A percentile compares a stretch with the other conserved stretches of the same genome.
These are phyloP conservation scores for Penaeus monodon DNA, from an alignment of 2,888 invertebrate species.

Conservation along the genomic window DNA sequence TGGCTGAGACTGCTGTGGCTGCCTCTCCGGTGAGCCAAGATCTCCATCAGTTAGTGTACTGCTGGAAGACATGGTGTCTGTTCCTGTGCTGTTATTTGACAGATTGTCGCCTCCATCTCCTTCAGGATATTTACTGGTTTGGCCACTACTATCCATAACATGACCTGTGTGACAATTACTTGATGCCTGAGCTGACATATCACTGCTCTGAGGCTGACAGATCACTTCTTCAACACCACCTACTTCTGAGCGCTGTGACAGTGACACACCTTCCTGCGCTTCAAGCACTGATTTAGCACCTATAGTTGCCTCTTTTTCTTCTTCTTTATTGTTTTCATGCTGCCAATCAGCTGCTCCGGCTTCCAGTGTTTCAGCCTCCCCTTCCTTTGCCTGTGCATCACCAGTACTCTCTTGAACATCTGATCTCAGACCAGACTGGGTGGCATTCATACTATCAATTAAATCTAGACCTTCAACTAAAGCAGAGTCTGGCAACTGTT, in stretches of 20 bases:
- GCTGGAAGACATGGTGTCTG: constrained; percentile 54
- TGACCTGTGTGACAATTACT: not conserved
- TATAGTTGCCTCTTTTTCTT: constrained; percentile 1
- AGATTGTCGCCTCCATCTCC: constrained; percentile 35
- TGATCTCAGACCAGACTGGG: not conserved
- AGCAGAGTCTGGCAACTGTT: not conserved
- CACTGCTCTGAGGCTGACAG: constrained; percentile 37
- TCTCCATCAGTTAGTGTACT: constrained; percentile 56
- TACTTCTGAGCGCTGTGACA: constrained; percentile 14
- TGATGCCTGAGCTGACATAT: not conserved
- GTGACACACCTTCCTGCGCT: constrained; percentile 6
- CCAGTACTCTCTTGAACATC: constrained; percentile 2
- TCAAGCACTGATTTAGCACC: not conserved
- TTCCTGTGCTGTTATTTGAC: constrained; percentile 41
- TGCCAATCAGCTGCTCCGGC: not conserved
- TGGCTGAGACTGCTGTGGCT: constrained; percentile 22
- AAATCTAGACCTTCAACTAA: constrained; percentile 45
- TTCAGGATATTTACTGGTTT: not conserved
- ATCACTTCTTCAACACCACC: constrained; percentile 42
- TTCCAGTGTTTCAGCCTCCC: not conserved
- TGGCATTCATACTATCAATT: constrained; percentile 46
- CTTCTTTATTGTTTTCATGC: not conserved
- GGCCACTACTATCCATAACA: not conserved
- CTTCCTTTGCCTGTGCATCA: constrained; percentile 3
- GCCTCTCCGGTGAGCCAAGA: constrained; percentile 41